These are phyloP conservation scores for Tautogolabrus adspersus DNA, from an alignment of 2,113 vertebrate species.

Conservation along the genomic window DNA sequence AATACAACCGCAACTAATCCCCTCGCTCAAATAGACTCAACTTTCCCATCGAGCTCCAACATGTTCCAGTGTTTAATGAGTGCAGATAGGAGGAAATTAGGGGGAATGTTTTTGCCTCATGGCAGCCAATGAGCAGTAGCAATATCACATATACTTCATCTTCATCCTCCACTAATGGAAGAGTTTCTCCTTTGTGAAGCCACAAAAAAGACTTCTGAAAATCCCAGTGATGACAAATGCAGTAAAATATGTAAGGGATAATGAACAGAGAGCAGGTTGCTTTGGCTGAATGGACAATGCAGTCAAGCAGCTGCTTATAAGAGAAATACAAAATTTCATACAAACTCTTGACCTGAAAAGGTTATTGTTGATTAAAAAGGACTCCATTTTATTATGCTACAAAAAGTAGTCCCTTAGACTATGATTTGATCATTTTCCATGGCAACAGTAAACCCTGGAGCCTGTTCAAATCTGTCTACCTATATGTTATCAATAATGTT, in stretches of 20 bases:
- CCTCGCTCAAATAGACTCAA: constrained; percentile 54
- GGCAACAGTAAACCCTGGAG: too few relatives aligned
- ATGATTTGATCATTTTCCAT: too few relatives aligned
- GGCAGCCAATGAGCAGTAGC: constrained; percentile 25
- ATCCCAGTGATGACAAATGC: background rate
- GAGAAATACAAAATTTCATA: background rate
- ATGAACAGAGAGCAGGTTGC: background rate
- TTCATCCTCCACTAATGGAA: constrained; percentile 10
- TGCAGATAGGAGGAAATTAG: constrained; percentile 50
- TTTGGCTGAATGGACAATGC: background rate
- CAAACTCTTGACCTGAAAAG: too few relatives aligned
- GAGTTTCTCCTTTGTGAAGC: background rate
- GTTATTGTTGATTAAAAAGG: too few relatives aligned
- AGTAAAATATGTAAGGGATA: background rate
- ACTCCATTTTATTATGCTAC: too few relatives aligned
- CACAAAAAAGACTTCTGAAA: constrained; percentile 1
- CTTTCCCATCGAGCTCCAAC: constrained; percentile 56
- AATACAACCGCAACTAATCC: constrained; percentile 67
- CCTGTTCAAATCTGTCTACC: too few relatives aligned
- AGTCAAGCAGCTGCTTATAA: background rate
- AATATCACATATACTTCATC: constrained; percentile 31
- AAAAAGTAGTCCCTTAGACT: too few relatives aligned
- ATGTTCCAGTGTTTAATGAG: constrained; percentile 45
- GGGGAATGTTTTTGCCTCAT: constrained; percentile 56
- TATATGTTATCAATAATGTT: too few relatives aligned